Conservation (phyloP, 2,888 invertebrate species). For the Sturmia bella region DNA sequence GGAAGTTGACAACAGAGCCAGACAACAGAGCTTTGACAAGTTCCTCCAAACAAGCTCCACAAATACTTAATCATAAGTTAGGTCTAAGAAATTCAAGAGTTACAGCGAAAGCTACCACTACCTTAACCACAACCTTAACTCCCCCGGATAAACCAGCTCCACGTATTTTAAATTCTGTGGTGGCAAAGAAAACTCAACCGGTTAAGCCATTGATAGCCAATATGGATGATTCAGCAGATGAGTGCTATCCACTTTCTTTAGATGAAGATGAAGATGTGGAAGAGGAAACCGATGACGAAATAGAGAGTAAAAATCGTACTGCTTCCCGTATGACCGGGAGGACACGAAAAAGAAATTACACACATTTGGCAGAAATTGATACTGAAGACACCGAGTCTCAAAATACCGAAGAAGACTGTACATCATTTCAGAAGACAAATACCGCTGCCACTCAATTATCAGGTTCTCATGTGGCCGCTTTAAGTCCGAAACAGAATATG, state of each 20-base stretch:
- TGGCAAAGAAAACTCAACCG: slow-evolving; percentile 78
- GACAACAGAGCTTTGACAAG: background rate
- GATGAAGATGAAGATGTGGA: slow-evolving; percentile 74
- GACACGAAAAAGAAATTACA: background rate
- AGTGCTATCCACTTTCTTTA: slow-evolving; percentile 73
- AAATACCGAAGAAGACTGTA: slow-evolving; percentile 60
- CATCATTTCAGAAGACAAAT: slow-evolving; percentile 12
- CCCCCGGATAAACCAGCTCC: slow-evolving; percentile 77
- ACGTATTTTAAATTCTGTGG: slow-evolving; percentile 79
- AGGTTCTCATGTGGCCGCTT: slow-evolving; percentile 13
- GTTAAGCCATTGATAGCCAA: slow-evolving; percentile 79
- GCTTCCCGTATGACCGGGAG: background rate
- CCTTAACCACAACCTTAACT: slow-evolving; percentile 24
- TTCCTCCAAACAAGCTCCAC: slow-evolving; percentile 44
- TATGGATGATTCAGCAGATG: slow-evolving; percentile 74
- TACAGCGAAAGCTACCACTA: slow-evolving; percentile 47
- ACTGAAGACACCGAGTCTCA: slow-evolving; percentile 60
- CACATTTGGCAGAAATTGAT: slow-evolving; percentile 43
- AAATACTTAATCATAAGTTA: slow-evolving; percentile 66
- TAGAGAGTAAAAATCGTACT: slow-evolving; percentile 23
- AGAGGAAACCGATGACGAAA: slow-evolving; percentile 66
- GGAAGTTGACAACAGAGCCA: slow-evolving; percentile 1
- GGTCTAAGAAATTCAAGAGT: slow-evolving; percentile 54
- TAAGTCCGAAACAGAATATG: slow-evolving; percentile 36
- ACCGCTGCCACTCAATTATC: slow-evolving; percentile 13